These are phyloP conservation scores for Latrodectus geometricus DNA, from an alignment of 1,140 invertebrate species.

Conservation along the genomic window DNA sequence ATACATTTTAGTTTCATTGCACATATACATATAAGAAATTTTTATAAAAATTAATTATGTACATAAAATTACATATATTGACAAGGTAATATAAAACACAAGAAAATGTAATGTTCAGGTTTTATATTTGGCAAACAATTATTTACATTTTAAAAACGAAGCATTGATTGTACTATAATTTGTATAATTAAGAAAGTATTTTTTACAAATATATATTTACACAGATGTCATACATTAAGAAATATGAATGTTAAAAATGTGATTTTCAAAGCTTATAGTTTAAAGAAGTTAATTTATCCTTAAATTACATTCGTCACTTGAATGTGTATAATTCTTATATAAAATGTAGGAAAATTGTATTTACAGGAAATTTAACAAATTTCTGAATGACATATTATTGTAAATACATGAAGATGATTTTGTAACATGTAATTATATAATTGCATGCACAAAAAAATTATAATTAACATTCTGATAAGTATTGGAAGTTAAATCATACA, in stretches of 20 bases:
- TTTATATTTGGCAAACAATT: conserved; percentile 44
- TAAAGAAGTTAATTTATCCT: no score
- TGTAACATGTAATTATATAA: no score
- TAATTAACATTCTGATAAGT: no score
- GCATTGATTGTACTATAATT: conserved; percentile 53
- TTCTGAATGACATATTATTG: no score
- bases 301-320: no score
- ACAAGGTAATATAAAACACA: conserved; percentile 49
- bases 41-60: conserved; percentile 53
- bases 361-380: no score
- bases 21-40: conserved; percentile 50
- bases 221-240: conserved; percentile 21
- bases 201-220: conserved; percentile 56
- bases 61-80: conserved; percentile 27
- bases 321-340: neutral
- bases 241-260: conserved; percentile 27
- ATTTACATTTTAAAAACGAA: conserved; percentile 43
- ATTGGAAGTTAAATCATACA: no score
- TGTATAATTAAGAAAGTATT: conserved; percentile 40
- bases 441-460: no score
- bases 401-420: no score
- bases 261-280: conserved; percentile 13
- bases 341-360: neutral
- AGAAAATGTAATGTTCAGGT: conserved; percentile 23
- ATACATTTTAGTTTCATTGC: conserved; percentile 47